Evolutionary conservation across 2,888 invertebrate genomes (phyloP).

Genomic region (Agrotis ipsilon): DNA sequence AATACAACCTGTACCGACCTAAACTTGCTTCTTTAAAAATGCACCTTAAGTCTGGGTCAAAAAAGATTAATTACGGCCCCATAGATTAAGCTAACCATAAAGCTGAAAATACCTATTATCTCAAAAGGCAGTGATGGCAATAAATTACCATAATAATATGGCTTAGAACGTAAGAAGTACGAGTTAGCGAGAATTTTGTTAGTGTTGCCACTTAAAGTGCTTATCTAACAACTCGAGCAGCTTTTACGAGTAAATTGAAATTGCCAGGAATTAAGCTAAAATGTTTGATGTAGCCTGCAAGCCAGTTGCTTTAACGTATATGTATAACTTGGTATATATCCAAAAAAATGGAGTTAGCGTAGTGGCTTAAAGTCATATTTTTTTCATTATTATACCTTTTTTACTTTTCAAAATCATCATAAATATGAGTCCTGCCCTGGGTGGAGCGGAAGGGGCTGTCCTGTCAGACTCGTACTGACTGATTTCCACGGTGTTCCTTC

Average conservation of each 20-base stretch:
- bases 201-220: constrained; percentile 50
- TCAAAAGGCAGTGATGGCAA: constrained; percentile 16
- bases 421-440: no score
- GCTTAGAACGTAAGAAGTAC: constrained; percentile 33
- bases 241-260: constrained; percentile 49
- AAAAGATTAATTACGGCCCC: background rate
- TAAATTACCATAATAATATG: constrained; percentile 53
- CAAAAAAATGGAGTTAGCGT: no score
- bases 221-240: constrained; percentile 52
- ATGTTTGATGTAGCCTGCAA: constrained; percentile 25
- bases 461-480: no score
- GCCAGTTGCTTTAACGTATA: background rate
- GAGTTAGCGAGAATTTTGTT: constrained; percentile 47
- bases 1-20: no score
- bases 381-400: no score
- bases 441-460: no score
- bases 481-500: no score
- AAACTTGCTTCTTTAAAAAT: no score
- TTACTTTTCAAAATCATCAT: no score
- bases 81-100: background rate
- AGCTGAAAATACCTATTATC: constrained; percentile 19
- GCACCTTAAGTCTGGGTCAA: background rate
- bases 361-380: no score
- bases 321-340: no score
- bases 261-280: constrained; percentile 45